A percentile compares a stretch with the other conserved stretches of the same genome.
Evolutionary conservation across 2,888 invertebrate genomes (phyloP).

Genomic region (Halictus ligatus): DNA sequence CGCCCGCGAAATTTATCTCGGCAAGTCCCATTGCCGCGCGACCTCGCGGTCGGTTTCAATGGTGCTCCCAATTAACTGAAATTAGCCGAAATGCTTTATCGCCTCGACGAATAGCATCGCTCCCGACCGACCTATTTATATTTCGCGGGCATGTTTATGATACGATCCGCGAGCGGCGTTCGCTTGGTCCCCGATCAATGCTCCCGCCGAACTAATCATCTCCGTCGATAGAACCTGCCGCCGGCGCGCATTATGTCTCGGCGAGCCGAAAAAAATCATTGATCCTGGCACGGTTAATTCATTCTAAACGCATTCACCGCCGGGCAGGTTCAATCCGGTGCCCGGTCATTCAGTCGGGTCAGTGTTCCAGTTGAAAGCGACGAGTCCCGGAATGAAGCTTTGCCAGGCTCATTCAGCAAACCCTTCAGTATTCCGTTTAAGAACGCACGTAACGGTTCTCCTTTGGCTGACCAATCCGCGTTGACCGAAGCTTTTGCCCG

Average conservation of each 20-base stretch:
- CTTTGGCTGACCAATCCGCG: conserved; percentile 12
- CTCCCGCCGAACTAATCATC: neutral
- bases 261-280: neutral
- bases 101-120: neutral
- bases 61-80: conserved; percentile 32
- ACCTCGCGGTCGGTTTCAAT: neutral
- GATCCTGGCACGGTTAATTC: neutral
- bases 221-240: neutral
- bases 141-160: conserved; percentile 7
- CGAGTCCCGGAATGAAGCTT: neutral
- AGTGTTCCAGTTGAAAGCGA: neutral
- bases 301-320: neutral
- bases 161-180: neutral
- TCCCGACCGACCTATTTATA: neutral
- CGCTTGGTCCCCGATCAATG: neutral
- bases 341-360: neutral
- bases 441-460: neutral
- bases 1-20: conserved; percentile 34
- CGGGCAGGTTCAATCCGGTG: neutral
- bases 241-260: neutral
- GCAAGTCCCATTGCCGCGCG: conserved; percentile 22
- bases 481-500: conserved; percentile 39
- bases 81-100: conserved; percentile 46
- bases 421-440: conserved; percentile 7
- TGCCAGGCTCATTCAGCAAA: neutral